Conservation (phyloP, 2,888 invertebrate genomes). For the Limnephilus lunatus region DNA sequence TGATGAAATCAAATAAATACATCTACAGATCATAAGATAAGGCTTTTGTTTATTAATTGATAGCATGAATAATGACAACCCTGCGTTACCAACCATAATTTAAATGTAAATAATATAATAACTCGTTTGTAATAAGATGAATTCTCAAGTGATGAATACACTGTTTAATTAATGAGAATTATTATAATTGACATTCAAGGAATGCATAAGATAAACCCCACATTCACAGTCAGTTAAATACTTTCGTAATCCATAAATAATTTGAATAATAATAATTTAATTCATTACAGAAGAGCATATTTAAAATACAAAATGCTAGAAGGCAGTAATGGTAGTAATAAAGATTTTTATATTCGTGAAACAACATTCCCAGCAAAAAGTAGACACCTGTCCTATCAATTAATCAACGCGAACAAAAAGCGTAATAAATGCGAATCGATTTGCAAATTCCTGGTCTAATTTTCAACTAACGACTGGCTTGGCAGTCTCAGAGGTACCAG, state of each 20-base stretch:
- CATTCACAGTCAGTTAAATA: neutral
- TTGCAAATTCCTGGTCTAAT: neutral
- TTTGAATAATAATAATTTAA: neutral
- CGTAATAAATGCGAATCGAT: neutral
- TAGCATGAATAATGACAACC: neutral
- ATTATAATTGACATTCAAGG: neutral
- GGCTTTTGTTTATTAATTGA: neutral
- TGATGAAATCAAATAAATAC: neutral
- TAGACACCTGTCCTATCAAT: neutral
- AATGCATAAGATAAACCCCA: neutral
- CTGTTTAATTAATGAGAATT: neutral
- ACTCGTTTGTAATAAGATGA: neutral
- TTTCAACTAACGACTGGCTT: neutral
- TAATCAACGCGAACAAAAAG: neutral
- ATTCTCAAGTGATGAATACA: slow-evolving; percentile 10
- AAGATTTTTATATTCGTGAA: neutral
- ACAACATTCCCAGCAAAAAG: neutral
- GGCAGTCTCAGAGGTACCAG: neutral
- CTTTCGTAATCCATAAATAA: neutral
- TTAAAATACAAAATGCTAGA: neutral
- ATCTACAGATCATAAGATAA: neutral
- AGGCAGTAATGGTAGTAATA: neutral
- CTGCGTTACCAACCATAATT: neutral
- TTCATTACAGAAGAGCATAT: neutral
- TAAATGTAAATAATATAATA: neutral